These are phyloP conservation scores for Gandaritis pyraliata DNA, from an alignment of 2,888 invertebrate species.

Conservation along the genomic window DNA sequence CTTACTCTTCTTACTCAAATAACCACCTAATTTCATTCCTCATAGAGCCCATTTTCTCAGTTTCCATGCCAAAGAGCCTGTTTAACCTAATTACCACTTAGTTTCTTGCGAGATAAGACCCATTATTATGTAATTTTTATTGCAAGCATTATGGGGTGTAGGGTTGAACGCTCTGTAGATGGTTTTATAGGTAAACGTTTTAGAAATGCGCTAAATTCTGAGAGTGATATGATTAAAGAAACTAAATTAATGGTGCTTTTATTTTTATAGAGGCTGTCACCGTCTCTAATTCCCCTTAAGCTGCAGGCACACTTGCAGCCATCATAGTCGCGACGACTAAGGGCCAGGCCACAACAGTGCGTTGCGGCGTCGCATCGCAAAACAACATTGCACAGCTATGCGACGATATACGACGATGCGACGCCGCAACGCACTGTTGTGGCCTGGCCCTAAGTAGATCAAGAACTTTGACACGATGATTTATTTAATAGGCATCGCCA, in stretches of 20 bases:
- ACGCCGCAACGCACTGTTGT: no score
- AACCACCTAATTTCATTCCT: slow-evolving; percentile 58
- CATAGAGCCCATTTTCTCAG: slow-evolving; percentile 53
- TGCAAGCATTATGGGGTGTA: slow-evolving; percentile 42
- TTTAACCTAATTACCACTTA: slow-evolving; percentile 72
- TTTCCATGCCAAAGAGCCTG: slow-evolving; percentile 43
- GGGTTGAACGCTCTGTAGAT: slow-evolving; percentile 38
- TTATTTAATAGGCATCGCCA: no score
- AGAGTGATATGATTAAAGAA: background rate
- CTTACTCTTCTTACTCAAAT: slow-evolving; percentile 60
- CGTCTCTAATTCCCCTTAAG: no score
- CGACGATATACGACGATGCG: no score
- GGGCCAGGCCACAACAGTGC: no score
- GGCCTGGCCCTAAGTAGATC: no score
- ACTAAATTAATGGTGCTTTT: background rate
- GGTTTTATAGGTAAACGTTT: slow-evolving; percentile 23
- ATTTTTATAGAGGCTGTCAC: background rate
- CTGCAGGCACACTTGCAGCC: no score
- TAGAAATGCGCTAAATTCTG: slow-evolving; percentile 6
- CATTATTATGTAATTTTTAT: slow-evolving; percentile 59
- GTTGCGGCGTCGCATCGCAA: no score
- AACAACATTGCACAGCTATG: no score
- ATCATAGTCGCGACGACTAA: no score
- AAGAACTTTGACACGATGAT: no score
- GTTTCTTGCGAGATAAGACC: slow-evolving; percentile 56